A percentile compares a stretch with the other conserved stretches of the same genome.
Conservation (phyloP, 2,797 vertebrate species). For the Triplophysa bombifrons region DNA sequence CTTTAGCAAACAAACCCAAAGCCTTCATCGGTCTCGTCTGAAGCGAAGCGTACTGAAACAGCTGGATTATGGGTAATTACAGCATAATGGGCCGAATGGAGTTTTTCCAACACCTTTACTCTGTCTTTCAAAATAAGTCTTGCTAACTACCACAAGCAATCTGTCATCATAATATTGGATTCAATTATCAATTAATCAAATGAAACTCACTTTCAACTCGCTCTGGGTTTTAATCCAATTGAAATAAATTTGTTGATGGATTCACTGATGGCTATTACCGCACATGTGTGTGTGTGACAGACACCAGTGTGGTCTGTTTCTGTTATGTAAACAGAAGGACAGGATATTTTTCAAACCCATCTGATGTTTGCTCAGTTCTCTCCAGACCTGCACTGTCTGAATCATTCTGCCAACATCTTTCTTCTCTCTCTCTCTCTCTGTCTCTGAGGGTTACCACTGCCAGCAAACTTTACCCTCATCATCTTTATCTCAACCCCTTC, state of each 20-base stretch:
- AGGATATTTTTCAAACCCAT: constrained; percentile 40
- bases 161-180: constrained; percentile 76
- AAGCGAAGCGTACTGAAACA: constrained; percentile 28
- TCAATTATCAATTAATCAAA: constrained; percentile 87
- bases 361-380: constrained; percentile 42
- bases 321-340: constrained; percentile 47
- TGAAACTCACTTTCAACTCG: constrained; percentile 76
- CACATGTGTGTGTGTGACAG: neutral
- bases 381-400: constrained; percentile 28
- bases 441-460: constrained; percentile 10
- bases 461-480: constrained; percentile 28
- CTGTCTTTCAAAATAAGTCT: constrained; percentile 16
- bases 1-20: neutral
- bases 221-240: constrained; percentile 81
- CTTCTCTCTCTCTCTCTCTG: constrained; percentile 12
- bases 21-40: neutral
- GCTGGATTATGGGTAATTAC: constrained; percentile 32
- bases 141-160: constrained; percentile 22
- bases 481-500: constrained; percentile 26
- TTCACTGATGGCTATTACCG: constrained; percentile 53
- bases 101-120: constrained; percentile 20
- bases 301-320: neutral
- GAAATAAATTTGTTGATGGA: constrained; percentile 81
- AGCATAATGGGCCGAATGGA: neutral
- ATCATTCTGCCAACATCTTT: constrained; percentile 21